Evolutionary conservation across 2,888 invertebrate species (phyloP).

Genomic region (Apodemia zela): DNA sequence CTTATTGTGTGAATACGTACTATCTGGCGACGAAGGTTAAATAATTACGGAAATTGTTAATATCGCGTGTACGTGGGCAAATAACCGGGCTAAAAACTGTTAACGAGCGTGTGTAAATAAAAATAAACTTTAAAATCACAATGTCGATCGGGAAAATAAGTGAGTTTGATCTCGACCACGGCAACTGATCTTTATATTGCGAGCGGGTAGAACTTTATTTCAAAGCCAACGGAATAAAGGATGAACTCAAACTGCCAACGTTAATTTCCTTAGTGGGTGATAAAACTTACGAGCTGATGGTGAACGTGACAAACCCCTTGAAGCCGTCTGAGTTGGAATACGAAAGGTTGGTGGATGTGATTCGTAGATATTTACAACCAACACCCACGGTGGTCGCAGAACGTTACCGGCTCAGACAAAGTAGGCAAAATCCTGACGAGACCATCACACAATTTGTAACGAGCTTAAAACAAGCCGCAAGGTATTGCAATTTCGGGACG

Average conservation of each 20-base stretch:
- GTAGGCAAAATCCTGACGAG: constrained; percentile 16
- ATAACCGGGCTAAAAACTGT: too few species aligned
- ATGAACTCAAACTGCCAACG: background rate
- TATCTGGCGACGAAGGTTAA: too few species aligned
- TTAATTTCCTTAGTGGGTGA: background rate
- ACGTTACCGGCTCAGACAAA: constrained; percentile 22
- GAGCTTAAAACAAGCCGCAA: constrained; percentile 20
- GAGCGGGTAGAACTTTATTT: background rate
- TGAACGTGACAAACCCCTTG: background rate
- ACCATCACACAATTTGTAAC: constrained; percentile 21
- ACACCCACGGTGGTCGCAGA: constrained; percentile 23
- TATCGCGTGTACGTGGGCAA: too few species aligned
- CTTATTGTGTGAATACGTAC: too few species aligned
- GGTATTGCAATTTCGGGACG: constrained; percentile 17
- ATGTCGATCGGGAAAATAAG: background rate
- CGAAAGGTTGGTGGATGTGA: background rate
- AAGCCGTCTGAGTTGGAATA: background rate
- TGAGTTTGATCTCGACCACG: background rate
- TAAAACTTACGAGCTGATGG: background rate
- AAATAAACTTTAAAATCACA: too few species aligned
- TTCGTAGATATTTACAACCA: constrained; percentile 20
- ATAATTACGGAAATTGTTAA: too few species aligned
- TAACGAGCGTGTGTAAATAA: too few species aligned
- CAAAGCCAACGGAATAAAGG: constrained; percentile 4
- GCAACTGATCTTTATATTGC: background rate